Percentiles rank a stretch among this genome's conserved stretches.
These are phyloP conservation scores for Arctia plantaginis DNA, from an alignment of 2,888 invertebrate genomes.

Conservation along the genomic window DNA sequence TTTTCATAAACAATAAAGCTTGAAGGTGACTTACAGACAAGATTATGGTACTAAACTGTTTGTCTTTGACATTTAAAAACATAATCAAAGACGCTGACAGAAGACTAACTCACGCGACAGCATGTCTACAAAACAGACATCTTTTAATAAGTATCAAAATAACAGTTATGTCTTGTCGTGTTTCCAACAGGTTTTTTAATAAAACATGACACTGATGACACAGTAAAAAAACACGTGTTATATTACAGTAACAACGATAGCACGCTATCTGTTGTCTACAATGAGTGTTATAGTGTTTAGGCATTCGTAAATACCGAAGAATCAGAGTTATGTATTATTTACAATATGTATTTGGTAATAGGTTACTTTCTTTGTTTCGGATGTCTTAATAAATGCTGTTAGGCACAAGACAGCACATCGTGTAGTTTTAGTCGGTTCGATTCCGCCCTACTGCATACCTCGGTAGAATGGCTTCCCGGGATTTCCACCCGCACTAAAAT, in stretches of 20 bases:
- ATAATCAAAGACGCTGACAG: neutral
- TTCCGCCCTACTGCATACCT: no score
- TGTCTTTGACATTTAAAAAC: neutral
- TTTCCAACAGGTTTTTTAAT: neutral
- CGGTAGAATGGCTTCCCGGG: no score
- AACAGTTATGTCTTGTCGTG: neutral
- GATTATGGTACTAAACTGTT: neutral
- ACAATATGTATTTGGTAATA: neutral
- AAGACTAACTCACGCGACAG: neutral
- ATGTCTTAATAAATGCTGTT: no score
- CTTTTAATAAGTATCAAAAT: neutral
- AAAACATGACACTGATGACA: neutral
- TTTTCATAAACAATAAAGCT: neutral
- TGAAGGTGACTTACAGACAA: neutral
- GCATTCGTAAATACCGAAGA: neutral
- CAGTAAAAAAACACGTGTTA: neutral
- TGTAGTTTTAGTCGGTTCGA: no score
- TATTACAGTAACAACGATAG: neutral
- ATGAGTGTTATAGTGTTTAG: neutral
- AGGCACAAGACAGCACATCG: no score
- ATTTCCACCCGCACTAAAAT: no score
- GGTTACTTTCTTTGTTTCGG: neutral
- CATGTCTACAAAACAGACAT: neutral
- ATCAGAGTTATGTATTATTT: no score
- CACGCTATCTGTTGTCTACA: neutral